Conservation (phyloP, 2,797 vertebrate species). For the Morus bassanus region DNA sequence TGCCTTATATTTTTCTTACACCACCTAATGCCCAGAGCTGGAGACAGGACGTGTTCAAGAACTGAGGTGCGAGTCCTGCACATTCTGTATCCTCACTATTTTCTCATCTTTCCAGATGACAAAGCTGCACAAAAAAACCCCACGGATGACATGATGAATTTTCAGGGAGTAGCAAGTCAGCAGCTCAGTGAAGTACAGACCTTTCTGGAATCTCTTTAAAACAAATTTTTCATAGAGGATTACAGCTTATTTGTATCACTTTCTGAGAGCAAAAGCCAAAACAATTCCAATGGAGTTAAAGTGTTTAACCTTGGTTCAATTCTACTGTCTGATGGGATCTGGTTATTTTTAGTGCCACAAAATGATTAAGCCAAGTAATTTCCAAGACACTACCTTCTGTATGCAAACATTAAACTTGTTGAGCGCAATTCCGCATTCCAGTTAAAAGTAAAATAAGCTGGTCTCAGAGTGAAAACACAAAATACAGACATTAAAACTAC, state of each 20-base stretch:
- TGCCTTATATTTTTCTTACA: neutral
- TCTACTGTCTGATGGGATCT: neutral
- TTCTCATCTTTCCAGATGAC: neutral
- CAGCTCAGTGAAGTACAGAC: neutral
- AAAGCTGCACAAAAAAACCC: neutral
- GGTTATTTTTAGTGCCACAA: neutral
- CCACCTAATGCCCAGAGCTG: neutral
- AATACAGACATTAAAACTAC: neutral
- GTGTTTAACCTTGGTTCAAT: neutral
- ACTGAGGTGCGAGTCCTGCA: neutral
- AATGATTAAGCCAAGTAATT: neutral
- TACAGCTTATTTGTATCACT: neutral
- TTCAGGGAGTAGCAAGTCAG: neutral
- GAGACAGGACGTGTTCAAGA: neutral
- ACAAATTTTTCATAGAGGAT: neutral
- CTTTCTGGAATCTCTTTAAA: neutral
- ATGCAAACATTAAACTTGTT: neutral
- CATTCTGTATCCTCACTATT: neutral
- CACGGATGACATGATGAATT: neutral
- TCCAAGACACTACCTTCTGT: neutral
- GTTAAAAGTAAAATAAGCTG: constrained; percentile 9
- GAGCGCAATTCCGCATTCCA: neutral
- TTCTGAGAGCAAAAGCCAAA: neutral
- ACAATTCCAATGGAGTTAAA: neutral
- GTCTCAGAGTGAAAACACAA: neutral